A percentile compares a stretch with the other conserved stretches of the same genome.
phyloP scores from a whole-genome alignment of 2,113 vertebrate species.

The Micronycteris hirsuta region DNA sequence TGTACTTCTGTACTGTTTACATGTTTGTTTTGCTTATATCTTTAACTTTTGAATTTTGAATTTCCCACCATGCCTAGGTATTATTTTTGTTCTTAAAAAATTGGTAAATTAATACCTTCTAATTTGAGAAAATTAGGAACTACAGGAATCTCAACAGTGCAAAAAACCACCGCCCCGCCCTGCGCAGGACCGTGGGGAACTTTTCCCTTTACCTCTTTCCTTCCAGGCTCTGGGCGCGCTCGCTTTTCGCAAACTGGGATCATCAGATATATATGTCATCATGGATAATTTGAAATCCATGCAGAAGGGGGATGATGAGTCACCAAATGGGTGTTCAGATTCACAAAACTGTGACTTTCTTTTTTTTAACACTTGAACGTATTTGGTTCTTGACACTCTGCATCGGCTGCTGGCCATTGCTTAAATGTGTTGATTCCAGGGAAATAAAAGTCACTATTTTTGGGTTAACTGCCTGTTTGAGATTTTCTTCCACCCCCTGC shows the following conservation, averaged over 20 bases:
- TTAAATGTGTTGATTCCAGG: not conserved
- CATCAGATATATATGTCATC: not conserved
- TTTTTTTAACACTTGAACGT: not conserved
- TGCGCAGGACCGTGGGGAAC: not conserved
- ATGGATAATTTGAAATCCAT: not conserved
- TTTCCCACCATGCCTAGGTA: not conserved
- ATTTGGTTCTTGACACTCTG: not conserved
- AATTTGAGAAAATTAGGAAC: not conserved
- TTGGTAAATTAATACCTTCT: not conserved
- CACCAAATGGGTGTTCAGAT: not conserved
- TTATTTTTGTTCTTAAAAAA: not conserved
- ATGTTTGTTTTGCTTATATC: not conserved
- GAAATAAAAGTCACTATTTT: not conserved
- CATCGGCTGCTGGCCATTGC: not conserved
- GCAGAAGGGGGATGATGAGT: not conserved
- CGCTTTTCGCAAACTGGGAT: not conserved
- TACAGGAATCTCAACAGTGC: not conserved
- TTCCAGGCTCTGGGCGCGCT: not conserved
- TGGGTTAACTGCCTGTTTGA: not conserved
- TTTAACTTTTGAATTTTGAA: not conserved
- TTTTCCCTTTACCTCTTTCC: not conserved
- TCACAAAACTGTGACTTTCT: not conserved
- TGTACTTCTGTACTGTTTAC: not conserved
- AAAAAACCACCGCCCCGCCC: not conserved
- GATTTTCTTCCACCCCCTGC: accelerated